Base-by-base conservation (phyloP, 2,113 vertebrate genomes). In the Oncorhynchus mykiss region DNA sequence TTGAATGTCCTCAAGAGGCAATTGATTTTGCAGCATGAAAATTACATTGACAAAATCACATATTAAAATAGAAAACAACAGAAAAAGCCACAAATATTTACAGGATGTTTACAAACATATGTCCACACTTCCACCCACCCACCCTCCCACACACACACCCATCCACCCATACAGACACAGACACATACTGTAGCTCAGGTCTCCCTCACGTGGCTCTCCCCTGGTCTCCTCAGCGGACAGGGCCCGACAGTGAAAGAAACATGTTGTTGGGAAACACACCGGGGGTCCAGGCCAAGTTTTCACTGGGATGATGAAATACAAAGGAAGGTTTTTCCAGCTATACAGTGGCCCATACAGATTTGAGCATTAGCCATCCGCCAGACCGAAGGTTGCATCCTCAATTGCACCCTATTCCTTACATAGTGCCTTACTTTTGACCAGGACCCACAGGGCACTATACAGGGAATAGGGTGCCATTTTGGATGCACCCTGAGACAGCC, bases 291-390 rank as follows among this genome's bases (percentile, higher is more conserved):
- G 64, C 73, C 60, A 84, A 70, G 78, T 25, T 76, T 84, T 59
- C 75, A 81, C 67, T 78, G 78, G 72, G 74, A 70, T 89, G 87
- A 89, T 88, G 84, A 85, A 68, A 84, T 78, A 66, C 72, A 68
- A 72, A 65, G 65, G 72, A 80, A 71, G 22, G 7, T 70, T 77
- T 65, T 83, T 79, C 85, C 73, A 87, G 79, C 77, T 27, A 85
- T 75, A 74, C 81, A 84, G 80, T 27, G 27, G 79, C 78, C 67
- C 79, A 83, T 11, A 12, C 70, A 76, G 78, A 54, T 3, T 0
- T 0, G 73, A 71, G 71, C 62, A 2, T 20, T 62, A 62, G 59
- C 59, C 59, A 7, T 9, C 18, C 34, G 20, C 72, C 49, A 54
- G 49, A 18, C 49, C 3, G 14, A 54, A 54, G 16, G 3, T 0